Evolutionary conservation across 2,113 vertebrate species (phyloP), one percentile per base, ranked within the genome.

Genomic region (Anoplopoma fimbria): DNA sequence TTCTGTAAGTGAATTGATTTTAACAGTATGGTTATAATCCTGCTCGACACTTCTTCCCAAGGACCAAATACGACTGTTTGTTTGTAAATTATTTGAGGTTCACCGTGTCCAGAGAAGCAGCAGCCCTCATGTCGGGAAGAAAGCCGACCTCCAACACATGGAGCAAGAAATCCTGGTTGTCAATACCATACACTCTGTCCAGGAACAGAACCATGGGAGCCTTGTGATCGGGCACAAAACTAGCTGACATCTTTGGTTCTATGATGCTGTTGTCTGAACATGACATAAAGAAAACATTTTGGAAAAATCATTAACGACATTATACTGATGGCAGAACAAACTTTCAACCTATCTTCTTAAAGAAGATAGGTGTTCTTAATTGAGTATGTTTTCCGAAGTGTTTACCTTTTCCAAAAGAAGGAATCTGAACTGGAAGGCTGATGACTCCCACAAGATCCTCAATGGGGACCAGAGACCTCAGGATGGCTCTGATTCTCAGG

Each of bases 221-320:
- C 86, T 99, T 99, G 94, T 99, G 98, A 86, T 99, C 97, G 0
- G 97, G 98, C 31, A 98, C 97, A 29, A 99, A 99, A 90, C 97
- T 98, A 17, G 98, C 97, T 0, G 97, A 97, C 98, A 98, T 98
- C 89, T 97, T 97, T n/a, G 98, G 97, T 84, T 99, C 96, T 23
- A 99, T 94, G 60, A 96, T 93, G 64, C 91, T 96, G 62, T 97
- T 97, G 4, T 99, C 98, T 98, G 65, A 79, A 33, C 68, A 81
- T 0, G 27, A 79, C 5, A 76, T 33, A 21, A 31, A 57, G 19
- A 76, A 81, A 69, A 45, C 9, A 55, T 40, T 68, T 53, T 0
- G 4, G 6, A 79, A 47, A 42, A 34, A 40, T 15, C 1, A 55
- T 15, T 15, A 17, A 51, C 7, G 78, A 62, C 14, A 29, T 9